Evolutionary conservation across 2,113 vertebrate genomes (phyloP), one percentile per base, ranked within the genome.

Genomic region (Antechinus stuartii): DNA sequence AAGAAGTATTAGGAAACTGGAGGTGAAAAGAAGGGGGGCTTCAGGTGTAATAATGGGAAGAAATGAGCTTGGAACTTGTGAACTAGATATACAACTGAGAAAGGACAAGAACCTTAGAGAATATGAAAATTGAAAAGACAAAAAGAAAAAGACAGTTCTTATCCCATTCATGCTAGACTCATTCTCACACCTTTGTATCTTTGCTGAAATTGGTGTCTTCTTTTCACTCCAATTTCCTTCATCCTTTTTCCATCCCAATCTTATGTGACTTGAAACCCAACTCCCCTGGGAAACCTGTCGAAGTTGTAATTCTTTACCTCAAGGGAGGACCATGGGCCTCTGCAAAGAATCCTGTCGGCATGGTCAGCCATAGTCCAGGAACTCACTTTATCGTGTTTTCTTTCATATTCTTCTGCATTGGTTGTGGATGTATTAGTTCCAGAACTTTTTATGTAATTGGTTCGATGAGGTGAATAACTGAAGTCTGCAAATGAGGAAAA

Each of bases 361-460:
- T 98, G 98, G 16, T 98, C 97, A 84, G 98, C 98, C 0, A 98
- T 84, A 10, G 97, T 98, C 99, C 99, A 99, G 35, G 97, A 98
- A 89, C 99, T 99, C 96, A 98, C 76, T n/a, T 98, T 27, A 0
- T 98, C 98, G 94, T 97, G 94, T n/a, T 98, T 98, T 49, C 94
- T 10, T 1, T 98, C 97, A 54, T 94, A 89, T 35, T 97, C 98
- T 25, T 0, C 22, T 91, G 52, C 90, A 27, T 93, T 94, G 14
- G 95, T 54, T 4, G 35, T 42, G 95, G 97, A 95, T 97, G 93
- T 30, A 53, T 91, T 22, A n/a, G 90, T 47, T 25, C 56, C 47
- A 6, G 91, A 94, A n/a, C 52, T 52, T 30, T 93, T 49, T 1
- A 56, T 52, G 91, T 53, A 92, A 50, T 42, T n/a, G 90, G 55